These are phyloP conservation scores for Helogale parvula DNA, from an alignment of 2,113 vertebrate genomes.

Conservation along the genomic window DNA sequence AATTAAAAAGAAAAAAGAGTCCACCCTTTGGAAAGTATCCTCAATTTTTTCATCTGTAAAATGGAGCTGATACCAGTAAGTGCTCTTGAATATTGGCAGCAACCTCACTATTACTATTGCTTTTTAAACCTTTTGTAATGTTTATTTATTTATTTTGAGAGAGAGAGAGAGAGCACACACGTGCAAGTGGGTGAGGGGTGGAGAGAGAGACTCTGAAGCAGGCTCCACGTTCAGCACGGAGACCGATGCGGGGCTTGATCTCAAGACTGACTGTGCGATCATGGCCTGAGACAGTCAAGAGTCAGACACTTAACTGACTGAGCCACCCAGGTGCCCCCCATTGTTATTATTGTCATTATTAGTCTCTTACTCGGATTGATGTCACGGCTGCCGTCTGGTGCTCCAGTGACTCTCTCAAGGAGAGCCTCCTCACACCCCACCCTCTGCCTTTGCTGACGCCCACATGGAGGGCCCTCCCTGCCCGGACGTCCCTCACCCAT, in stretches of 20 bases:
- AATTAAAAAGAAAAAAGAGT: too few species aligned
- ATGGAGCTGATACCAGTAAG: background rate
- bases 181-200: too few species aligned
- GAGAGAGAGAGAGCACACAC: accelerated
- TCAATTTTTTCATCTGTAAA: background rate
- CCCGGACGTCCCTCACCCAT: background rate
- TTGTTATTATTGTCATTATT: background rate
- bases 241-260: too few species aligned
- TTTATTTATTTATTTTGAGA: too few species aligned
- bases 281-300: too few species aligned
- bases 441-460: background rate
- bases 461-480: background rate
- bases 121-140: too few species aligned
- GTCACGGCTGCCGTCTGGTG: background rate
- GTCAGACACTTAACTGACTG: too few species aligned
- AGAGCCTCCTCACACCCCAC: background rate
- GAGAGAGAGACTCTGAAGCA: too few species aligned
- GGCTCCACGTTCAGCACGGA: too few species aligned
- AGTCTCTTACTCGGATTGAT: background rate
- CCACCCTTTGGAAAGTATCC: background rate
- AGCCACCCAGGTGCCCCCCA: too few species aligned
- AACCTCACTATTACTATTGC: background rate
- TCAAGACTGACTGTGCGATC: too few species aligned
- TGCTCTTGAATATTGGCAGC: background rate
- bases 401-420: too few species aligned